phyloP scores from a whole-genome alignment of 2,888 invertebrate species.

The Drosophila stalkeri region DNA sequence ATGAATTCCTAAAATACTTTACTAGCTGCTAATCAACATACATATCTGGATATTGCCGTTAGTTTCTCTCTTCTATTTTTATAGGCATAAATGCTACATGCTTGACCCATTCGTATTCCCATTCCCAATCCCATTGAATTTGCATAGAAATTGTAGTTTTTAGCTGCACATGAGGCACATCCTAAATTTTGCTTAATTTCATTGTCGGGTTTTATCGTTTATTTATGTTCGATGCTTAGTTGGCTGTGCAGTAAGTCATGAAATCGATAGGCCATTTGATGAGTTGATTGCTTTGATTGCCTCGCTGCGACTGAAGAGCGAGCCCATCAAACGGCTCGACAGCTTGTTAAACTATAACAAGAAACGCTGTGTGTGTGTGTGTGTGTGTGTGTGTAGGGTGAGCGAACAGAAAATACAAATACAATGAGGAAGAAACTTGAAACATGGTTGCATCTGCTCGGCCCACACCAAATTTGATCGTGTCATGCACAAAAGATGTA shows the following conservation, averaged over 20 bases:
- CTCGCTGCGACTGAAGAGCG: constrained; percentile 17
- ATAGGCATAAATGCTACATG: constrained; percentile 8
- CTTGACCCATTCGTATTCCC: constrained; percentile 8
- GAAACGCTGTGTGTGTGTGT: constrained; percentile 14
- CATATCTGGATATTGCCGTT: constrained; percentile 7
- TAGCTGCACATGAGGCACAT: constrained; percentile 11
- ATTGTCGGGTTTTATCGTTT: not conserved
- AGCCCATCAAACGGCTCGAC: constrained; percentile 45
- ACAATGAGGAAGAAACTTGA: not conserved
- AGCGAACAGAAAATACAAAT: not conserved
- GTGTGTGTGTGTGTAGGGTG: constrained; percentile 12
- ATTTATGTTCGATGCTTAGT: constrained; percentile 22
- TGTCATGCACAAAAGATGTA: constrained; percentile 33
- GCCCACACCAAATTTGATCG: constrained; percentile 55
- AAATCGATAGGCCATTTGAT: constrained; percentile 53
- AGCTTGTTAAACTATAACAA: constrained; percentile 56
- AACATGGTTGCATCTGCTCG: constrained; percentile 31
- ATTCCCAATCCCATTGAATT: constrained; percentile 1
- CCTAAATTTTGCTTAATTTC: constrained; percentile 12
- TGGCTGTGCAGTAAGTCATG: constrained; percentile 22
- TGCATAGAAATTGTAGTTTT: constrained; percentile 16
- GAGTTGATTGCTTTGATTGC: constrained; percentile 55
- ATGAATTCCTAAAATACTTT: not conserved
- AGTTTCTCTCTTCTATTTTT: not conserved
- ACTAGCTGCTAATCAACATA: constrained; percentile 1